Percentiles rank a stretch among this genome's conserved stretches.
These are phyloP conservation scores for Clytia hemisphaerica DNA, from an alignment of 30 jellyfish, hydroid and myxozoan species.

Conservation along the genomic window DNA sequence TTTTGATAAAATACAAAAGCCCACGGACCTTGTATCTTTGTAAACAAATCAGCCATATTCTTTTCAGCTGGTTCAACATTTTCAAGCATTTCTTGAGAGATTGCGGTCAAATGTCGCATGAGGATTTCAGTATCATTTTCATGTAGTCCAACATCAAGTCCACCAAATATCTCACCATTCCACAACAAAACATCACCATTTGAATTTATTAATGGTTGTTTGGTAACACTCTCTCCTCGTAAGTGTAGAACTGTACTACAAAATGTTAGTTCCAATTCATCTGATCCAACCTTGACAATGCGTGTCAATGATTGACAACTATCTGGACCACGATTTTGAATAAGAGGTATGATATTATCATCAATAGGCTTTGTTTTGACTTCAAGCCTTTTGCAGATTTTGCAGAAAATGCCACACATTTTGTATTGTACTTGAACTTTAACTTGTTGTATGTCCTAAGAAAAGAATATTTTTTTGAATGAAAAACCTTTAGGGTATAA, in stretches of 20 bases:
- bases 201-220: slow-evolving; percentile 54
- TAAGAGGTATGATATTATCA: too few species aligned
- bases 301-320: too few species aligned
- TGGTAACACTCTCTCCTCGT: slow-evolving; percentile 44
- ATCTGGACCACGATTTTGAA: too few species aligned
- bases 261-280: not conserved
- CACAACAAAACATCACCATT: slow-evolving; percentile 59
- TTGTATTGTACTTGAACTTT: too few species aligned
- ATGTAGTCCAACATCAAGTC: slow-evolving; percentile 35
- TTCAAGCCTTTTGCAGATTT: too few species aligned
- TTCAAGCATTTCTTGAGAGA: not conserved
- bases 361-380: too few species aligned
- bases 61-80: slow-evolving; percentile 10
- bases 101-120: slow-evolving; percentile 9
- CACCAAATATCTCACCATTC: slow-evolving; percentile 97
- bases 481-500: too few species aligned
- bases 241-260: slow-evolving; percentile 63
- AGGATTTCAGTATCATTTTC: slow-evolving; percentile 59
- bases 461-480: too few species aligned
- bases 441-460: too few species aligned
- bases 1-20: slow-evolving; percentile 73
- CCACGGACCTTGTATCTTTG: slow-evolving; percentile 75
- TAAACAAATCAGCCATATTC: slow-evolving; percentile 10
- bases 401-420: too few species aligned
- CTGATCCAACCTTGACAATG: too few species aligned